Conservation (phyloP, 2,797 vertebrate species). For the Hemibagrus guttatus region DNA sequence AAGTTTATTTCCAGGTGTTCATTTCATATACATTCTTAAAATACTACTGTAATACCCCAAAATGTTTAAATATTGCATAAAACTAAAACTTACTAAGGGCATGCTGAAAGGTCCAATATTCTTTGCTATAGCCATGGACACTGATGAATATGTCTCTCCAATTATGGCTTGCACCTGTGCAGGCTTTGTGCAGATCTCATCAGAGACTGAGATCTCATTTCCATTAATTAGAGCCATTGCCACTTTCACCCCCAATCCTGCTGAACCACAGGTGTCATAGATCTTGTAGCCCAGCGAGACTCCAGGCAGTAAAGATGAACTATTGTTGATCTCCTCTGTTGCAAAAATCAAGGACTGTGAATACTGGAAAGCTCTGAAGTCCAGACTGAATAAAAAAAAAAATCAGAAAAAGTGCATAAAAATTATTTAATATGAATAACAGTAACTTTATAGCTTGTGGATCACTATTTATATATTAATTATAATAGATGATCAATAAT, state of each 20-base stretch:
- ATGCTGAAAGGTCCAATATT: slow-evolving; percentile 69
- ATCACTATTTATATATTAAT: not conserved
- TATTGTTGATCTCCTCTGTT: slow-evolving; percentile 75
- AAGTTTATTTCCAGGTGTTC: not conserved
- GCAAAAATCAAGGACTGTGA: slow-evolving; percentile 72
- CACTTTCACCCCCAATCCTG: slow-evolving; percentile 60
- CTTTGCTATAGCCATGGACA: slow-evolving; percentile 69
- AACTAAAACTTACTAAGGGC: slow-evolving; percentile 66
- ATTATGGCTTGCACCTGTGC: slow-evolving; percentile 70
- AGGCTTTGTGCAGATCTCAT: slow-evolving; percentile 59
- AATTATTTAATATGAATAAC: not conserved
- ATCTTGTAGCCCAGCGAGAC: slow-evolving; percentile 70
- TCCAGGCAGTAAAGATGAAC: slow-evolving; percentile 66
- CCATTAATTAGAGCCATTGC: slow-evolving; percentile 68
- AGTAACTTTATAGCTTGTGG: not conserved
- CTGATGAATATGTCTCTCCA: slow-evolving; percentile 71
- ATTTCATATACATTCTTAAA: not conserved
- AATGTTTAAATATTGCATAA: not conserved
- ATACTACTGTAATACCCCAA: not conserved
- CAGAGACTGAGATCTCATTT: slow-evolving; percentile 41
- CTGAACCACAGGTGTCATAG: slow-evolving; percentile 68
- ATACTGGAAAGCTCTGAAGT: slow-evolving; percentile 72
- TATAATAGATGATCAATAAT: not conserved
- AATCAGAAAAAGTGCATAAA: not conserved
- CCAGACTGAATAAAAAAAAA: slow-evolving; percentile 59